A percentile compares a stretch with the other conserved stretches of the same genome.
These are phyloP conservation scores for Chelidonichthys spinosus DNA, from an alignment of 2,797 vertebrate species.

Conservation along the genomic window DNA sequence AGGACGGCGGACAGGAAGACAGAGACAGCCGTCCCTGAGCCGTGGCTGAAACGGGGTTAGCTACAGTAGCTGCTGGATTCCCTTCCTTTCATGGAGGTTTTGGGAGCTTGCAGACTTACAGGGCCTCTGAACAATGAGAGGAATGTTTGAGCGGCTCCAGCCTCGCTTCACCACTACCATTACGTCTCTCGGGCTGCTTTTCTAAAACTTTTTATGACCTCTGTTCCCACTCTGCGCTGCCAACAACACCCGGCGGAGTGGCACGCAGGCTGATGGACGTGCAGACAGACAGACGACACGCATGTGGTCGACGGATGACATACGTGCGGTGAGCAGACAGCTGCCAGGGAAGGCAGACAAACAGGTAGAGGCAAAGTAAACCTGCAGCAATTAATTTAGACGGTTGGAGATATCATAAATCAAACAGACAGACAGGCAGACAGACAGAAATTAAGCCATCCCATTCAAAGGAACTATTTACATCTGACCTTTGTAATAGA, in stretches of 20 bases:
- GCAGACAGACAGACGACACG: slow-evolving; percentile 42
- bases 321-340: slow-evolving; percentile 21
- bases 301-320: slow-evolving; percentile 29
- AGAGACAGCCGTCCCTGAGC: slow-evolving; percentile 37
- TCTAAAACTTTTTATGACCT: slow-evolving; percentile 81
- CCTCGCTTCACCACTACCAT: slow-evolving; percentile 65
- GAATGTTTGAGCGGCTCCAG: slow-evolving; percentile 82
- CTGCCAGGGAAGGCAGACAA: slow-evolving; percentile 45
- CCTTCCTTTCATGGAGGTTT: slow-evolving; percentile 84
- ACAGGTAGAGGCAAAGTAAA: slow-evolving; percentile 57
- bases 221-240: slow-evolving; percentile 49
- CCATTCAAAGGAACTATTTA: slow-evolving; percentile 81
- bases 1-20: slow-evolving; percentile 44
- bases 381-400: slow-evolving; percentile 38
- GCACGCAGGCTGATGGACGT: slow-evolving; percentile 40
- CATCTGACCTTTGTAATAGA: slow-evolving; percentile 83
- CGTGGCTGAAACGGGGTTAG: slow-evolving; percentile 63
- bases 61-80: slow-evolving; percentile 78
- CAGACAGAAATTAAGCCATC: slow-evolving; percentile 61
- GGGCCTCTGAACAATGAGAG: slow-evolving; percentile 86
- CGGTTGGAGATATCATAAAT: slow-evolving; percentile 49
- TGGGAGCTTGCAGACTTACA: slow-evolving; percentile 78
- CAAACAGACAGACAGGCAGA: slow-evolving; percentile 41
- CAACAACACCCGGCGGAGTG: slow-evolving; percentile 36
- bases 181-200: slow-evolving; percentile 68